These are phyloP conservation scores for Ceratoteleas bidentatus DNA, from an alignment of 1,140 invertebrate species.

Conservation along the genomic window DNA sequence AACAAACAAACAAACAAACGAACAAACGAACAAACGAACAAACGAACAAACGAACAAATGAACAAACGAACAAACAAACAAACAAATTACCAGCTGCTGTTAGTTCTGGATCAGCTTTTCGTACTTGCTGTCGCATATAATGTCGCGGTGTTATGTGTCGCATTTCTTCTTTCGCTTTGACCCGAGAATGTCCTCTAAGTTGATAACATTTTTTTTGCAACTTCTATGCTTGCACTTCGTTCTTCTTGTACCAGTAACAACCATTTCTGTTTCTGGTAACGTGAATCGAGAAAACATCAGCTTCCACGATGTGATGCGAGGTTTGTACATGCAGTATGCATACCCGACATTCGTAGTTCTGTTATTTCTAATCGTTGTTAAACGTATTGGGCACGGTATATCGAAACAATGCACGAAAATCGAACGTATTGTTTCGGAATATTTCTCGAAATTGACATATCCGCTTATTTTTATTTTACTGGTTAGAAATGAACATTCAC, in stretches of 20 bases:
- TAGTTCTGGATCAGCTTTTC: neutral
- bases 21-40: too few relatives aligned
- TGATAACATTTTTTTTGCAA: neutral
- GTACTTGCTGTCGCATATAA: neutral
- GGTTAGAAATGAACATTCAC: neutral
- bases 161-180: constrained; percentile 4
- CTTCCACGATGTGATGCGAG: constrained; percentile 2
- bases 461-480: neutral
- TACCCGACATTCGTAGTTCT: constrained; percentile 2
- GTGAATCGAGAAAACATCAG: neutral
- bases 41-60: too few relatives aligned
- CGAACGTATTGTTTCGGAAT: neutral
- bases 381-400: neutral
- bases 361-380: constrained; percentile 1
- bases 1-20: too few relatives aligned
- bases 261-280: neutral
- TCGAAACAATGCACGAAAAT: neutral
- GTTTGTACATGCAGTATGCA: constrained; percentile 13
- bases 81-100: constrained; percentile 13
- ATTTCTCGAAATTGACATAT: neutral
- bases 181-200: constrained; percentile 1
- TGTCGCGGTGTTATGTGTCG: neutral
- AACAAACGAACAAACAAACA: too few relatives aligned
- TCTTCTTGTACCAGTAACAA: neutral
- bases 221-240: neutral